Percentiles rank a stretch among this genome's conserved stretches.
These are phyloP conservation scores for Corydoras sp. DNA, from an alignment of 2,113 vertebrate species.

Conservation along the genomic window DNA sequence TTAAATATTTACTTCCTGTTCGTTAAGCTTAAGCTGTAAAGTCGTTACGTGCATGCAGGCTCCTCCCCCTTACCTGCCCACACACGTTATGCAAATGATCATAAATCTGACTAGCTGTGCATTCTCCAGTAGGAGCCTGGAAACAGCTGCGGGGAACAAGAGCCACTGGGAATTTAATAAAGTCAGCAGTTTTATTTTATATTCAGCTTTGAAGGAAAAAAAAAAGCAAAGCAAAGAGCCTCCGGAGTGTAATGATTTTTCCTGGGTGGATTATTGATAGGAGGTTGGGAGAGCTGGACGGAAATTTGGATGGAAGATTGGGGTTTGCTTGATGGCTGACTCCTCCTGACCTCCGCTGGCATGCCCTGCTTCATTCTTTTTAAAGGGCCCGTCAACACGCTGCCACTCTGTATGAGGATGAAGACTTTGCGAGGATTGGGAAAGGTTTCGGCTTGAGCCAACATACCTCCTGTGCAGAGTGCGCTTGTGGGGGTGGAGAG, in stretches of 20 bases:
- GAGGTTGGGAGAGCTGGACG: conserved; percentile 19
- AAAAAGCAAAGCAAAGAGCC: background rate
- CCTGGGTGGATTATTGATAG: conserved; percentile 21
- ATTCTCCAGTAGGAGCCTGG: conserved; percentile 10
- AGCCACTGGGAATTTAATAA: conserved; percentile 17
- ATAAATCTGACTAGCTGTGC: conserved; percentile 15
- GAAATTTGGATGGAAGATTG: conserved; percentile 39
- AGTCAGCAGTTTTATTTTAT: conserved; percentile 25
- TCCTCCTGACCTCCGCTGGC: conserved; percentile 40
- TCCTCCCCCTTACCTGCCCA: background rate
- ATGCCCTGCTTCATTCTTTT: conserved; percentile 24
- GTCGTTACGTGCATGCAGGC: too few relatives aligned
- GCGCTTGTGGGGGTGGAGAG: too few relatives aligned
- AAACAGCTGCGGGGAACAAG: conserved; percentile 1
- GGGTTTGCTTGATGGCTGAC: conserved; percentile 21
- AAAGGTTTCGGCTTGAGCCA: background rate
- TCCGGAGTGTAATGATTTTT: conserved; percentile 40
- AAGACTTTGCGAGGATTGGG: background rate
- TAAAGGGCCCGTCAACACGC: conserved; percentile 27
- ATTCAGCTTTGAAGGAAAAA: background rate
- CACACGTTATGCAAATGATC: conserved; percentile 9
- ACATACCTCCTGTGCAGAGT: background rate
- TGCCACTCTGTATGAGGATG: conserved; percentile 15
- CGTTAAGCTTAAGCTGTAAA: too few relatives aligned
- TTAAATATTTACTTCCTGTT: too few relatives aligned